phyloP scores from a whole-genome alignment of 2,888 invertebrate genomes.

The Nomada ruficornis region DNA sequence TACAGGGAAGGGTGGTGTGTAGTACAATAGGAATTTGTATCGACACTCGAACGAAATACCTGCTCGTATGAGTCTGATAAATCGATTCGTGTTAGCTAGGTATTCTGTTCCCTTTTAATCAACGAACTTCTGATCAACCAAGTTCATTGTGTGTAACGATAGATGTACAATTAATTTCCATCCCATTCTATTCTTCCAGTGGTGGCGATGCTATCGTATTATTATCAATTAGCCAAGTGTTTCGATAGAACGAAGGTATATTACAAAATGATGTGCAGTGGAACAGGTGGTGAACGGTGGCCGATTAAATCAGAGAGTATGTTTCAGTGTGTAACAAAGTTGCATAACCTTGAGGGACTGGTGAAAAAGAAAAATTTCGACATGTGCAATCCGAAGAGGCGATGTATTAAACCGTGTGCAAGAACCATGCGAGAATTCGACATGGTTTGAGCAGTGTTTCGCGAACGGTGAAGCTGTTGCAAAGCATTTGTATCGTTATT shows the following conservation, averaged over 20 bases:
- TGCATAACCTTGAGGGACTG: neutral
- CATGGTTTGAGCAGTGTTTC: neutral
- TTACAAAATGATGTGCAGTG: no score
- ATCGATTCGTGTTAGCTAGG: conserved; percentile 6
- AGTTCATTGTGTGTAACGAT: neutral
- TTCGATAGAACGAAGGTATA: no score
- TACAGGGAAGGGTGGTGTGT: conserved; percentile 32
- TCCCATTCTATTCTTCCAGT: no score
- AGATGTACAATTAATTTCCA: neutral
- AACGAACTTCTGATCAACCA: neutral
- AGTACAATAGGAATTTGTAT: conserved; percentile 24
- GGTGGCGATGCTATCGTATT: no score
- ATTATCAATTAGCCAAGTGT: no score
- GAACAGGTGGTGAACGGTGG: no score
- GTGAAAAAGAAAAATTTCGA: no score
- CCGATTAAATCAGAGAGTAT: neutral
- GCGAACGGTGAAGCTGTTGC: neutral
- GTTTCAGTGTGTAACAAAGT: neutral
- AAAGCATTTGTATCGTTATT: neutral
- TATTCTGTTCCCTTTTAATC: neutral
- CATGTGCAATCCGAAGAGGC: neutral
- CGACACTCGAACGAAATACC: conserved; percentile 19
- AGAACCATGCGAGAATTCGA: neutral
- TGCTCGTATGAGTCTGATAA: neutral
- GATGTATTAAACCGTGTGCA: neutral